Evolutionary conservation across 2,888 invertebrate species (phyloP), one percentile per base, ranked within the genome.

Genomic region (Uropetala carovei): DNA sequence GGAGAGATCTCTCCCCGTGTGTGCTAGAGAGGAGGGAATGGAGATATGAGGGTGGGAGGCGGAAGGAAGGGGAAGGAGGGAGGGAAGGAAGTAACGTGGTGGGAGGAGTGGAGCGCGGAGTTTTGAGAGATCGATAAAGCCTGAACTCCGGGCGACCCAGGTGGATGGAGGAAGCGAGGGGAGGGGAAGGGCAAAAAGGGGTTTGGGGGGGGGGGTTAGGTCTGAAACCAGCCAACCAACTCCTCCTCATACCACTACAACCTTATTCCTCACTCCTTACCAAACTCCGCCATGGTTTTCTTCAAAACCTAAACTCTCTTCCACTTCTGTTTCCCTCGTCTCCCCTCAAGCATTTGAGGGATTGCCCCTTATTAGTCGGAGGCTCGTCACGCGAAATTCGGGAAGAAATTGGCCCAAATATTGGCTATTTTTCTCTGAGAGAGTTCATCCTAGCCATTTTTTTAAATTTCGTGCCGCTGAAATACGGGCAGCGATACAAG

Each of bases 51-150:
- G 16, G 14, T 4, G 14, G 14, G 30, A 60, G 86, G 64, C 5
- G 43, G 30, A 60, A 30, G 22, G 11, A 18, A 14, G 8, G 68
- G 68, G 64, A 9, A 27, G 43, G 30, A 43, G 30, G 8, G 59
- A 16, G 86, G 30, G 60, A 22, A 43, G 64, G 18, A 7, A 56
- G 83, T 27, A 83, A 10, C 13, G 11, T 64, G 16, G 16, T 64
- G 30, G 56, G 83, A 56, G 57, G 27, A 30, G 43, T 60, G 60
- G 27, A 64, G 75, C 75, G 75, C 75, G 75, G 75, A 64, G 64
- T 89, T 89, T 89, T 64, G 64, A 43, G 89, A 89, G 89, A 89
- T 89, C 89, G 89, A 89, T 89, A 68, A 89, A 89, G 89, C 89
- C 43, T 89, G 89, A 89, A 89, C 89, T 68, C 89, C 30, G 89